Base-by-base conservation (phyloP, 2,113 vertebrate species). In the Salvator merianae region DNA sequence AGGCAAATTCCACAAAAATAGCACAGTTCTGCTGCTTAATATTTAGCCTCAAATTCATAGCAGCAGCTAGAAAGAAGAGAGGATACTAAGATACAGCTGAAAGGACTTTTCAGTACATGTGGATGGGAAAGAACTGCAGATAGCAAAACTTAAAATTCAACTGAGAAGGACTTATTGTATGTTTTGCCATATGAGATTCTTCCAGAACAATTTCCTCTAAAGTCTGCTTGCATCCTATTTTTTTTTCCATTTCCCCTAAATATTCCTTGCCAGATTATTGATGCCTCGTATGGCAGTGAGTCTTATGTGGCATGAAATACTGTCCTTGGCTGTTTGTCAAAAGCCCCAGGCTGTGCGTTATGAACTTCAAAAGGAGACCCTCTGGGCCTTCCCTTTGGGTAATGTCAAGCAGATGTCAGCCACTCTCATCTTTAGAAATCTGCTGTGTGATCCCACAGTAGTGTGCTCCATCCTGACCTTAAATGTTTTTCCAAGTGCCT, bases 401-500 rank as follows among this genome's bases (percentile, higher is more conserved):
- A 53, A 82, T 71, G 38, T 82, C 28, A 30, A 86, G 55, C 55
- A 82, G 79, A 50, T 63, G n/a, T 34, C 40, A 62, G n/a, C 50
- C 53, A 72, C 71, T 36, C 32, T 50, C 14, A 36, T 77, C 28
- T 78, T 79, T 28, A 30, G 8, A 62, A 55, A 14, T 5, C 22
- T 5, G 14, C 3, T 62, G 30, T 71, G 68, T 43, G n/a, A 59
- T 77, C n/a, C 72, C n/a, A 26, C 30, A 32, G 16, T 77, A 55
- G 1, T 50, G 13, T 53, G 55, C 32, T 72, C 53, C 30, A 3
- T 82, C 40, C 3, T 63, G 20, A 79, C 40, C 40, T 47, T 65
- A 28, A 13, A n/a, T 73, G 32, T 65, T 79, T 26, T 68, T 34
- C 40, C 8, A 9, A 59, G 8, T 70, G 22, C 1, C 36, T 30